Percentiles rank a stretch among this genome's conserved stretches.
Evolutionary conservation across 2,888 invertebrate genomes (phyloP).

Genomic region (Augiades crinisus): DNA sequence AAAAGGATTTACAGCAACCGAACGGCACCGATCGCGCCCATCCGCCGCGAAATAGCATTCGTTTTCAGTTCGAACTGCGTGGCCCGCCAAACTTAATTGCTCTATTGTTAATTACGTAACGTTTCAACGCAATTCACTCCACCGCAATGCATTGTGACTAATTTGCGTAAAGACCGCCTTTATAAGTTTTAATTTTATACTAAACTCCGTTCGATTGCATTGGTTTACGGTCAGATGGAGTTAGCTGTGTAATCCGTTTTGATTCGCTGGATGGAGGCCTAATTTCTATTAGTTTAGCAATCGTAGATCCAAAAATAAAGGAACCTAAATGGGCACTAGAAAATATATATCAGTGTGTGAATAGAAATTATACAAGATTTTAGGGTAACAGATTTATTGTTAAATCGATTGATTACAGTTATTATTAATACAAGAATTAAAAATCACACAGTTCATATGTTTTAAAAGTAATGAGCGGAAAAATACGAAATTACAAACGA

Average conservation of each 20-base stretch:
- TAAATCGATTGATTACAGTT: too few species aligned
- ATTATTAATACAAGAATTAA: too few species aligned
- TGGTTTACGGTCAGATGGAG: not conserved
- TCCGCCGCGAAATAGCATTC: constrained; percentile 59
- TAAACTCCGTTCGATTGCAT: not conserved
- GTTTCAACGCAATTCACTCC: constrained; percentile 69
- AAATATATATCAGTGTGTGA: too few species aligned
- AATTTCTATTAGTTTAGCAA: not conserved
- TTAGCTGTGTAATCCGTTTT: not conserved
- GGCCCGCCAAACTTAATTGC: constrained; percentile 72
- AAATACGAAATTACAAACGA: too few species aligned
- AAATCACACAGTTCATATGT: too few species aligned
- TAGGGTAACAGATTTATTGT: too few species aligned
- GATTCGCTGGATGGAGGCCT: not conserved
- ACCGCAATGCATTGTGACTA: constrained; percentile 58
- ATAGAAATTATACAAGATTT: too few species aligned
- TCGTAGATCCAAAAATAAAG: too few species aligned
- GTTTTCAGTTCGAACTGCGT: constrained; percentile 62
- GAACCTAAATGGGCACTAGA: too few species aligned
- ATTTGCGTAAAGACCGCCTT: constrained; percentile 55
- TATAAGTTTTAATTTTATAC: constrained; percentile 49
- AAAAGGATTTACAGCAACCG: not conserved
- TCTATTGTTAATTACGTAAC: constrained; percentile 80
- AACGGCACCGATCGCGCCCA: constrained; percentile 30
- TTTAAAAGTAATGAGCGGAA: too few species aligned